Percentiles rank a stretch among this genome's conserved stretches.
Conservation (phyloP, 2,113 vertebrate genomes). For the Pelmatolapia mariae region DNA sequence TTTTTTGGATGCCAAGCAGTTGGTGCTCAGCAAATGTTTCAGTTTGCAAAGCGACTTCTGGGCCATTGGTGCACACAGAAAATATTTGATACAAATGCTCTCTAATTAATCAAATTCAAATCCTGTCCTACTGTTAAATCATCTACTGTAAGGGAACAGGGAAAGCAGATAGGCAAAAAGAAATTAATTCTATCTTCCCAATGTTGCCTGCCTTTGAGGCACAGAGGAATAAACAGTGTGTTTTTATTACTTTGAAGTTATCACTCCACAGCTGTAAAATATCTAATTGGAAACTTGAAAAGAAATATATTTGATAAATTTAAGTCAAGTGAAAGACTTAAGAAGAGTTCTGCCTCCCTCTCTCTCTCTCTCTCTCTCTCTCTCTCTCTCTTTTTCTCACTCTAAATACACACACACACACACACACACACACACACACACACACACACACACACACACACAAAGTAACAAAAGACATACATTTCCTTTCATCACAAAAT, state of each 20-base stretch:
- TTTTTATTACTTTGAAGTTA: constrained; percentile 63
- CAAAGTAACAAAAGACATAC: neutral
- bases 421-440: neutral
- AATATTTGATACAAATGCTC: constrained; percentile 57
- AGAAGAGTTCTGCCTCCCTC: neutral
- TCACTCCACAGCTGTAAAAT: constrained; percentile 24
- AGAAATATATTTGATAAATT: constrained; percentile 40
- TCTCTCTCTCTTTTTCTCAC: rapidly evolving
- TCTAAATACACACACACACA: neutral
- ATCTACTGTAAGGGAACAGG: constrained; percentile 28
- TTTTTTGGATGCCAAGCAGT: constrained; percentile 32
- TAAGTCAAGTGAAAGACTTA: neutral
- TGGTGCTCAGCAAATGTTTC: constrained; percentile 42
- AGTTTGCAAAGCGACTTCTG: constrained; percentile 45
- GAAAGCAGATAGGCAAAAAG: constrained; percentile 42
- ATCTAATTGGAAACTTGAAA: constrained; percentile 58
- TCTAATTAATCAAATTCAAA: constrained; percentile 63
- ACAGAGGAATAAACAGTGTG: constrained; percentile 51
- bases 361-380: rapidly evolving
- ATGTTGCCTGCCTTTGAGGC: constrained; percentile 54
- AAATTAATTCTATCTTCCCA: constrained; percentile 39
- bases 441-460: neutral
- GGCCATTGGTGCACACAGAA: constrained; percentile 14
- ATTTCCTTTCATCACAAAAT: neutral
- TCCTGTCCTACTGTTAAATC: constrained; percentile 21